Evolutionary conservation across 2,113 vertebrate genomes (phyloP).

Genomic region (Nestor notabilis): DNA sequence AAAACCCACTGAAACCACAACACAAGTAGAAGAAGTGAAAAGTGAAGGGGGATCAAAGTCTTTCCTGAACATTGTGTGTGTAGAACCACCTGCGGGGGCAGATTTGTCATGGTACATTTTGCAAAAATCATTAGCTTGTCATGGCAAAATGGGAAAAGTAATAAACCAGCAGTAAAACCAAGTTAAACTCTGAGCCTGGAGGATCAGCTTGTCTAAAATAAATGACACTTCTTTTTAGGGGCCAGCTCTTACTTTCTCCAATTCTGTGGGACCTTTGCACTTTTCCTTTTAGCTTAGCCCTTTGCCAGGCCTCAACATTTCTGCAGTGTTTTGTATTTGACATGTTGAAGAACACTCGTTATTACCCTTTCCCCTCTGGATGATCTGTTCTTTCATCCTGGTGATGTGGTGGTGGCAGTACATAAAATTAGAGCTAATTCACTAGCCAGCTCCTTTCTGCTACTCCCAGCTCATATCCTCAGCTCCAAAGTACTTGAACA

Average conservation of each 20-base stretch:
- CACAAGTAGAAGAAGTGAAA: background rate
- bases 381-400: background rate
- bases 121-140: conserved; percentile 54
- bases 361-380: conserved; percentile 31
- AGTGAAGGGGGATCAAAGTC: background rate
- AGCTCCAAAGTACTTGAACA: background rate
- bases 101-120: conserved; percentile 33
- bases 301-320: background rate
- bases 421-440: conserved; percentile 16
- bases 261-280: background rate
- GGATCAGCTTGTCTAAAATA: background rate
- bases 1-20: background rate
- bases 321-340: background rate
- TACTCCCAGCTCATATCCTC: background rate
- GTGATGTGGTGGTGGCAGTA: background rate
- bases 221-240: background rate
- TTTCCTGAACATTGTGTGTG: background rate
- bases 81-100: conserved; percentile 33
- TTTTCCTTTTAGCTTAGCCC: conserved; percentile 41
- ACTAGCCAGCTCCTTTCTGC: background rate
- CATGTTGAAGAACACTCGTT: background rate
- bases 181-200: conserved; percentile 38
- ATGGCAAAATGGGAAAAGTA: conserved; percentile 27
- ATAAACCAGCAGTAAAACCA: conserved; percentile 50
- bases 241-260: conserved; percentile 18